Evolutionary conservation across 1,140 invertebrate genomes (phyloP), one percentile per base, ranked within the genome.

Genomic region (Odontomachus brunneus): DNA sequence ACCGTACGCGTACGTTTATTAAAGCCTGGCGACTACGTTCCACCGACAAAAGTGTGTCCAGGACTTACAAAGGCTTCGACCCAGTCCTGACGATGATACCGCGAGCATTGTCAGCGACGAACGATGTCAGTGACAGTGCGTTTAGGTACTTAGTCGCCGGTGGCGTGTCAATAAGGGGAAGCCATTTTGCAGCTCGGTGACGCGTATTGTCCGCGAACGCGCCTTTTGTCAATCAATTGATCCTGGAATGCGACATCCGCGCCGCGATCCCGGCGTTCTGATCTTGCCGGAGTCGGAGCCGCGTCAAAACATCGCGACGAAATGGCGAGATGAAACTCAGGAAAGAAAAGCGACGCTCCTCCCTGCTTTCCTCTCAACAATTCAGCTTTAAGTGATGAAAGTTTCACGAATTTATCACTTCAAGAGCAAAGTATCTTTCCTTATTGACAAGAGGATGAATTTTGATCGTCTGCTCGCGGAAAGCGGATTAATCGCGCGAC

Each of bases 221-320:
- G 75, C 57, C 88, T 84, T 88, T 88, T 88, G 86, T 89, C 17
- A 69, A 84, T 63, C 88, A 88, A 89, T 90, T 90, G 83, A 83
- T 80, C 60, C 76, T 66, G 78, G 81, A 81, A 85, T 87, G 81
- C 82, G 48, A 57, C 81, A 88, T 86, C 57, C 55, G 63, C 81
- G n/a, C 44, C n/a, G 60, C 72, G 22, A 86, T 86, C 78, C 51
- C 12, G 2, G 44, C 53, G 48, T 38, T 65, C 44, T 53, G 11
- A 3, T 14, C 11, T 69, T 17, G 19, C n/a, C n/a, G 33, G 5
- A 0, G 19, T 57, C 51, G 51, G 22, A 69, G 24, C 29, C 29
- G 26, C 17, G 19, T 19, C 15, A 9, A 71, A 71, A 69, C n/a
- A 69, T 80, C 2, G 51, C 15, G 38, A 5, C 14, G 7, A 12